phyloP scores from a whole-genome alignment of 2,888 invertebrate genomes.

The Argyra leucocephala region DNA sequence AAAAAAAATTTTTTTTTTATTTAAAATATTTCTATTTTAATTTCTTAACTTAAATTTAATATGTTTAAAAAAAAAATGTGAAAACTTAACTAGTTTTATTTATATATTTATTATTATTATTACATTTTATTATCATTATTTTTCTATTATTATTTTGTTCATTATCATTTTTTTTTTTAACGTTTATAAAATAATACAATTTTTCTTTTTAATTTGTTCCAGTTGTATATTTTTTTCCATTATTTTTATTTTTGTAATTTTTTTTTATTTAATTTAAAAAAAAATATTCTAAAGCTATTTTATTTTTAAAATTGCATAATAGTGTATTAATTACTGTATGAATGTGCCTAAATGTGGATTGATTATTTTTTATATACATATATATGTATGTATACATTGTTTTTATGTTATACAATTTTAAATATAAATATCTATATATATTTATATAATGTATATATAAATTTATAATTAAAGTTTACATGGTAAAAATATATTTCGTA shows the following conservation, averaged over 20 bases:
- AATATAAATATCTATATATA: no score
- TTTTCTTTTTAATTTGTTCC: background rate
- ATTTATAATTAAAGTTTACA: no score
- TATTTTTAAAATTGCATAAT: background rate
- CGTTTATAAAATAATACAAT: background rate
- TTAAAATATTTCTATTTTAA: background rate
- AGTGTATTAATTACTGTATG: background rate
- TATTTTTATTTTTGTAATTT: no score
- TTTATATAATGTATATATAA: no score
- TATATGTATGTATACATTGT: no score
- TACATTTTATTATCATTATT: background rate
- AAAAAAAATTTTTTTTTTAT: background rate
- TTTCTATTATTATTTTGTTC: background rate
- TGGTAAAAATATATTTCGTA: no score
- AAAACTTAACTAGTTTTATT: background rate
- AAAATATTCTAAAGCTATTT: background rate
- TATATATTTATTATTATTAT: no score
- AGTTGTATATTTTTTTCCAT: background rate
- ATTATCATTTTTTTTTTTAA: background rate
- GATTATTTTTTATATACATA: no score
- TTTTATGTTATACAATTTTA: no score
- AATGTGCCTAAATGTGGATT: background rate
- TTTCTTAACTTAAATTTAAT: background rate
- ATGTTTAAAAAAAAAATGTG: background rate
- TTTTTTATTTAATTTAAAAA: background rate